Evolutionary conservation across 2,888 invertebrate species (phyloP), one percentile per base, ranked within the genome.

Genomic region (Hemithea aestivaria): DNA sequence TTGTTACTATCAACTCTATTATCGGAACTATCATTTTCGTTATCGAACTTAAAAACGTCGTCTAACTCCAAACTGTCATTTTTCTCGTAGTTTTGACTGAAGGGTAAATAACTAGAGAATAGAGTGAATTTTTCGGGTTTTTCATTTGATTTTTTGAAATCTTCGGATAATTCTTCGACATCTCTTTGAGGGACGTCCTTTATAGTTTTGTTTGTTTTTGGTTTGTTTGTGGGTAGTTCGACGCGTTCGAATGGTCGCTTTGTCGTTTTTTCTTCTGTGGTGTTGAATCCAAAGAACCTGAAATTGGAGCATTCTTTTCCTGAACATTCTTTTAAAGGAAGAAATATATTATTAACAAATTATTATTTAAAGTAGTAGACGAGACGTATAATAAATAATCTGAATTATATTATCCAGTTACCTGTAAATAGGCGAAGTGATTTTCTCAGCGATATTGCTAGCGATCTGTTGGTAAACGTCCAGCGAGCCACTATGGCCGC

Each of bases 381-480:
- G n/a, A n/a, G n/a, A n/a, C n/a, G n/a, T n/a, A n/a, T n/a, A n/a
- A n/a, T n/a, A n/a, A n/a, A n/a, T n/a, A n/a, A n/a, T n/a, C n/a
- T n/a, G n/a, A n/a, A n/a, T n/a, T n/a, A n/a, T n/a, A n/a, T n/a
- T n/a, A n/a, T n/a, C 16, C 16, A n/a, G n/a, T n/a, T n/a, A 83
- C 84, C 69, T 79, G 53, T 75, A 80, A n/a, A 87, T 74, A 1
- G 87, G 87, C 1, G 77, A 75, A 0, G 83, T 77, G 44, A 88
- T 80, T 38, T 72, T 73, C 56, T 83, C 81, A 2, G 87, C 82
- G 3, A 87, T 66, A 35, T 84, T 85, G 45, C 59, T 78, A 1
- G 87, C 87, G 10, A 88, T 81, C 58, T 85, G 81, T 16, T 72
- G 73, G 61, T 87, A 88, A 1, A 87, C 81, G 34, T 77, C 77